Conservation (phyloP, 2,888 invertebrate genomes). For the Cybosia mesomella region DNA sequence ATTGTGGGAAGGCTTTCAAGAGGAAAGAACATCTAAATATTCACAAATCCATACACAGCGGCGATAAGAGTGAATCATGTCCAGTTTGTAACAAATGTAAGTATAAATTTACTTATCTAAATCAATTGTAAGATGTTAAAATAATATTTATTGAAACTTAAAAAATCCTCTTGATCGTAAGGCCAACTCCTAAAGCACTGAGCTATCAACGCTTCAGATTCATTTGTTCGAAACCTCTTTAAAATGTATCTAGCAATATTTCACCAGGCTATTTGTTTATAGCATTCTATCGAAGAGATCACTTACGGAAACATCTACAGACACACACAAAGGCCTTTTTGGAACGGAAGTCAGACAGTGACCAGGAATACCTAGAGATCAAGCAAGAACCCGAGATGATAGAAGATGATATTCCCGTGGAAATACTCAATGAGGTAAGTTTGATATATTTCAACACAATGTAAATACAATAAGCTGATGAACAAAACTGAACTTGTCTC, state of each 20-base stretch:
- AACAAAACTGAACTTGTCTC: neutral
- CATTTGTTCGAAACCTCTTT: neutral
- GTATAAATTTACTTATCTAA: slow-evolving; percentile 32
- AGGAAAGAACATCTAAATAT: slow-evolving; percentile 94
- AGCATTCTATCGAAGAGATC: slow-evolving; percentile 93
- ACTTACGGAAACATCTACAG: slow-evolving; percentile 92
- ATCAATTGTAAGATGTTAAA: neutral
- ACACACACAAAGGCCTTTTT: slow-evolving; percentile 88
- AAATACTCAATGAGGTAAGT: slow-evolving; percentile 40
- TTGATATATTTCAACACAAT: neutral
- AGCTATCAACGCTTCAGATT: too few species aligned
- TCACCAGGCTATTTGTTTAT: slow-evolving; percentile 38
- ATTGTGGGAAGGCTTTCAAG: slow-evolving; percentile 92
- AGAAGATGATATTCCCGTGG: slow-evolving; percentile 61
- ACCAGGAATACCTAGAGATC: slow-evolving; percentile 58
- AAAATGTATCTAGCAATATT: neutral
- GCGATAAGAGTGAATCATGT: slow-evolving; percentile 92
- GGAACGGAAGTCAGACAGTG: slow-evolving; percentile 57
- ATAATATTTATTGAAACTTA: neutral
- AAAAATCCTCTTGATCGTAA: too few species aligned
- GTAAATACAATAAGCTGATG: too few species aligned
- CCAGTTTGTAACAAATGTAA: slow-evolving; percentile 90
- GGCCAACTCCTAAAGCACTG: too few species aligned
- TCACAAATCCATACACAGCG: slow-evolving; percentile 93
- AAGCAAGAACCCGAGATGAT: slow-evolving; percentile 59